These are phyloP conservation scores for Hycleus cichorii DNA, from an alignment of 1,140 invertebrate species.

Conservation along the genomic window DNA sequence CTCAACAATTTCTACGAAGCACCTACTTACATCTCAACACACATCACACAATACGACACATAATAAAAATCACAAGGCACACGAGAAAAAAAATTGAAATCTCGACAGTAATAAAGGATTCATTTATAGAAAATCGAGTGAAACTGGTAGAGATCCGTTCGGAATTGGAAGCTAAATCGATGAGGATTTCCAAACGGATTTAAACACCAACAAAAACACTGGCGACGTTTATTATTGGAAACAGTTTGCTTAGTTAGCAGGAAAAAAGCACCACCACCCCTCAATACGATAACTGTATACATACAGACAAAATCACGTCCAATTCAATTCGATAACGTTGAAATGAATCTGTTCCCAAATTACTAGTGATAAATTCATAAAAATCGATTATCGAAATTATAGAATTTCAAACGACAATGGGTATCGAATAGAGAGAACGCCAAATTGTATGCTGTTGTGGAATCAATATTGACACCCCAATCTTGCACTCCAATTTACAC, in stretches of 20 bases:
- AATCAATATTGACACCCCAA: conserved; percentile 9
- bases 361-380: no score
- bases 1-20: no score
- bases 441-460: neutral
- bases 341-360: conserved; percentile 2
- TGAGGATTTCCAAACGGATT: conserved; percentile 16
- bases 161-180: conserved; percentile 16
- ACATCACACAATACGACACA: no score
- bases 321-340: conserved; percentile 18
- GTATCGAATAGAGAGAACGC: neutral
- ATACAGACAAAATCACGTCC: conserved; percentile 7
- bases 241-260: conserved; percentile 16
- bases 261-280: neutral
- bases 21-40: no score
- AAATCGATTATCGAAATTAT: neutral
- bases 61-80: no score
- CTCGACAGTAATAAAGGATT: conserved; percentile 5
- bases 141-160: conserved; percentile 6
- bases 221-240: conserved; percentile 11
- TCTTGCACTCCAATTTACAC: conserved; percentile 6
- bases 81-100: no score
- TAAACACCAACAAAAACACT: conserved; percentile 16
- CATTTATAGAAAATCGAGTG: conserved; percentile 2
- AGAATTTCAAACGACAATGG: neutral
- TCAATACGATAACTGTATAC: no score